Base-by-base conservation (phyloP, 2,888 invertebrate genomes). In the Neoascia interrupta region DNA sequence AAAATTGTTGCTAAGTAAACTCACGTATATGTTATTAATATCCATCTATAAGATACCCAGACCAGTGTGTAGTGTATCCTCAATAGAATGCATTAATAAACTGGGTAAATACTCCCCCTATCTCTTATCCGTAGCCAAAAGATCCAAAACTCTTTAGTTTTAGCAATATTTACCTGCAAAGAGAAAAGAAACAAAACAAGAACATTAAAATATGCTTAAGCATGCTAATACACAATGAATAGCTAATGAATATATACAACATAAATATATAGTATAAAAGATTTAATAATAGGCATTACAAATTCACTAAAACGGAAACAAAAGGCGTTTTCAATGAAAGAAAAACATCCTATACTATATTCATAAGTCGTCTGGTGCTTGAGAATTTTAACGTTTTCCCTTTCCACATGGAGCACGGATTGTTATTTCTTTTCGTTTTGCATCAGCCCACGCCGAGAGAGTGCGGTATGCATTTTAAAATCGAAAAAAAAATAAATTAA, bases 401-500 rank as follows among this genome's bases (percentile, higher is more conserved):
- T 51, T 72, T 53, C 19, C 11, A 23, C 18, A 18, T 8, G 4
- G 26, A n/a, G 13, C 43, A 47, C 10, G 36, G 28, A 53, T 53
- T 34, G 26, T 34, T 8, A 36, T 58, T 58, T 58, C 49, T 69
- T 60, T 58, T 58, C 60, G 8, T 31, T 31, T 6, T 5, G 31
- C 31, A 47, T 10, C 23, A 34, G 23, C 58, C 56, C 60, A 69
- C 60, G 58, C 34, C n/a, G n/a, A n/a, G n/a, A 43, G 11, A 31
- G 41, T 41, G 58, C 31, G 72, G 43, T 68, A 61, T 79, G 79
- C 73, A 79, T 79, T 68, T 68, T 58, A 79, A 79, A 73, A 66
- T 6, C 2, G 53, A 61, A 79, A n/a, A n/a, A n/a, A n/a, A n/a
- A n/a, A n/a, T n/a, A n/a, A n/a, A n/a, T n/a, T 79, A 73, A 79